Conservation (phyloP, 1,140 invertebrate species). For the Dreissena polymorpha region DNA sequence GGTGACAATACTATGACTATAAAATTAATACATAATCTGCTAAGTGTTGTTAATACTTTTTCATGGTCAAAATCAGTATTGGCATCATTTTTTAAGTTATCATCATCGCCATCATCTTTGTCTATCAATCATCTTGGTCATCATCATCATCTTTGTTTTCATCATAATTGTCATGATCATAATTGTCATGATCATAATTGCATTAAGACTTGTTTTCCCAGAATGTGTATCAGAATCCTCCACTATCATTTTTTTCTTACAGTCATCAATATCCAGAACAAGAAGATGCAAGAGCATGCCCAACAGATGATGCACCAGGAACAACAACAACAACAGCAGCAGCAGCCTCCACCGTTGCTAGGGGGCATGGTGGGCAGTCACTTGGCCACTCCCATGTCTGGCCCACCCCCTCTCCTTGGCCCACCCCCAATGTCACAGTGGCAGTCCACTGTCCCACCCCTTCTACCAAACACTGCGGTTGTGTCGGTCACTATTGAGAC, state of each 20-base stretch:
- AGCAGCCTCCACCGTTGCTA: slow-evolving; percentile 80
- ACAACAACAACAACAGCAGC: slow-evolving; percentile 86
- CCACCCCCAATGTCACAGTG: not conserved
- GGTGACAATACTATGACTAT: too few relatives aligned
- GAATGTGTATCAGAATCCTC: too few relatives aligned
- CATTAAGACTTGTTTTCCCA: too few relatives aligned
- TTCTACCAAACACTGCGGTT: slow-evolving; percentile 30
- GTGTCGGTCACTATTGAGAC: slow-evolving; percentile 52
- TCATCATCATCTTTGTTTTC: too few relatives aligned
- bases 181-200: too few relatives aligned
- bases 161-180: too few relatives aligned
- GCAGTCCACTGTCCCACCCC: slow-evolving; percentile 82
- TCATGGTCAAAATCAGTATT: too few relatives aligned
- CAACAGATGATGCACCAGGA: slow-evolving; percentile 81
- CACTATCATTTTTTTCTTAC: not conserved
- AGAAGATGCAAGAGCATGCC: slow-evolving; percentile 84
- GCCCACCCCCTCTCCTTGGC: not conserved
- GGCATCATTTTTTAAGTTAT: too few relatives aligned
- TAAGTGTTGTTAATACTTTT: too few relatives aligned
- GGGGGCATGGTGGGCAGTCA: not conserved
- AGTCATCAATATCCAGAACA: slow-evolving; percentile 45
- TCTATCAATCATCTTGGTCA: too few relatives aligned
- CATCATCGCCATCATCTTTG: too few relatives aligned
- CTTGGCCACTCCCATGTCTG: not conserved
- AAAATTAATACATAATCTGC: too few relatives aligned